phyloP scores from a whole-genome alignment of 2,797 vertebrate species.

The Tarsius wallacei region DNA sequence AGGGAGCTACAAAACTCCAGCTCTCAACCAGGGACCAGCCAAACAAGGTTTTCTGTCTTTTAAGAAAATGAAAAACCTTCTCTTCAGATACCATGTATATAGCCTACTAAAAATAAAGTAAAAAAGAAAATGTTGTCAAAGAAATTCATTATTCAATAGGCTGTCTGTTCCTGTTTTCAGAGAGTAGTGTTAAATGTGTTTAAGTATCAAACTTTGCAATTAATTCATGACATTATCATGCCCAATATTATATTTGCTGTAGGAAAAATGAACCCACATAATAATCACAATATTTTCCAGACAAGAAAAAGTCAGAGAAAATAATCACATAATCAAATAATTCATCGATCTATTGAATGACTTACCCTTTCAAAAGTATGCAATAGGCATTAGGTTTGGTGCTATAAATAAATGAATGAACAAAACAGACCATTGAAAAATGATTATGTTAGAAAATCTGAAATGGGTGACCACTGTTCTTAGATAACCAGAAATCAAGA shows the following conservation, averaged over 20 bases:
- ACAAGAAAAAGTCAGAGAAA: neutral
- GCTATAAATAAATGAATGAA: neutral
- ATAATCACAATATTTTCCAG: neutral
- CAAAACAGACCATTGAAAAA: neutral
- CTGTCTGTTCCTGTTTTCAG: conserved; percentile 27
- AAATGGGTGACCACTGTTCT: neutral
- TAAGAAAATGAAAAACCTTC: neutral
- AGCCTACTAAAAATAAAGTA: conserved; percentile 1
- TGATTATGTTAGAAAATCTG: neutral
- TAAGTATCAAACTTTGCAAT: neutral
- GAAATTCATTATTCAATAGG: conserved; percentile 26
- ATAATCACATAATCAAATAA: neutral
- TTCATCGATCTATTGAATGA: conserved; percentile 23
- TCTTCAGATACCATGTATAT: neutral
- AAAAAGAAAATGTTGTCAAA: neutral
- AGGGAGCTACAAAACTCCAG: neutral
- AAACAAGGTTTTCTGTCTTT: neutral
- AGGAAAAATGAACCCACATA: neutral
- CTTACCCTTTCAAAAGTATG: conserved; percentile 34
- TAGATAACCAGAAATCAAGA: neutral
- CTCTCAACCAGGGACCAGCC: neutral
- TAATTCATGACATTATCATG: neutral
- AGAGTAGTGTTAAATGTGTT: neutral
- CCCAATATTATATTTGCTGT: neutral
- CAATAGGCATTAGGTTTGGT: neutral